phyloP scores from a whole-genome alignment of 2,113 vertebrate species.

The Romanogobio albipinnatus region DNA sequence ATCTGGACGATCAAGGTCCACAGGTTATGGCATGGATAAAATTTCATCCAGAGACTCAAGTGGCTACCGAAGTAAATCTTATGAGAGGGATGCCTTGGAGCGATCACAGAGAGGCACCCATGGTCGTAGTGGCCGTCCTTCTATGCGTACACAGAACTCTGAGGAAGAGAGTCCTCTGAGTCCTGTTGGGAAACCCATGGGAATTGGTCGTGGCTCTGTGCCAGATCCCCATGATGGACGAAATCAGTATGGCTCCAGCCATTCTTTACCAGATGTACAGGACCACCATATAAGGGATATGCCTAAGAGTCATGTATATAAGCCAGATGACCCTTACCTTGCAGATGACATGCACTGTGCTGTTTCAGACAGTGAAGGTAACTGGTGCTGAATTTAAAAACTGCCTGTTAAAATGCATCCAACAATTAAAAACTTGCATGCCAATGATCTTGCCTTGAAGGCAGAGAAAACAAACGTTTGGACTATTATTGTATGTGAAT shows the following conservation, averaged over 20 bases:
- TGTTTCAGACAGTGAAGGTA: slow-evolving; percentile 99
- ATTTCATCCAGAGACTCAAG: slow-evolving; percentile 83
- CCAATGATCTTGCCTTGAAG: slow-evolving; percentile 58
- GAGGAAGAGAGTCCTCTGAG: slow-evolving; percentile 96
- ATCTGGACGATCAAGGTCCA: slow-evolving; percentile 84
- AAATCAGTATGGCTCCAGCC: slow-evolving; percentile 96
- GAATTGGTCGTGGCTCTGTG: slow-evolving; percentile 79
- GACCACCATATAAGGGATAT: slow-evolving; percentile 95
- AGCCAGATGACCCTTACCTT: slow-evolving; percentile 95
- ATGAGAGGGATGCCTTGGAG: slow-evolving; percentile 88
- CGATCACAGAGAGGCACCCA: slow-evolving; percentile 85
- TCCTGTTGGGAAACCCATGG: slow-evolving; percentile 86
- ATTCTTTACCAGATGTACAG: slow-evolving; percentile 98
- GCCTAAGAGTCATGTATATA: slow-evolving; percentile 92
- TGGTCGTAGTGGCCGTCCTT: slow-evolving; percentile 81
- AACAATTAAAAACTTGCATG: slow-evolving; percentile 70
- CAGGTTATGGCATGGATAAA: slow-evolving; percentile 90
- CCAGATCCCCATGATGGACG: slow-evolving; percentile 85
- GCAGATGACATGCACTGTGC: slow-evolving; percentile 98
- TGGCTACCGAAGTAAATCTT: slow-evolving; percentile 88
- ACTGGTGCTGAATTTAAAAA: slow-evolving; percentile 84
- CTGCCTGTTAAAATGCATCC: slow-evolving; percentile 57
- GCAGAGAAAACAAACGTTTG: slow-evolving; percentile 50
- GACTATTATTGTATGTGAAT: slow-evolving; percentile 54
- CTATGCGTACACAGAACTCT: slow-evolving; percentile 89